Percentiles rank a stretch among this genome's conserved stretches.
These are phyloP conservation scores for Acleris emargana DNA, from an alignment of 2,888 invertebrate genomes.

Conservation along the genomic window DNA sequence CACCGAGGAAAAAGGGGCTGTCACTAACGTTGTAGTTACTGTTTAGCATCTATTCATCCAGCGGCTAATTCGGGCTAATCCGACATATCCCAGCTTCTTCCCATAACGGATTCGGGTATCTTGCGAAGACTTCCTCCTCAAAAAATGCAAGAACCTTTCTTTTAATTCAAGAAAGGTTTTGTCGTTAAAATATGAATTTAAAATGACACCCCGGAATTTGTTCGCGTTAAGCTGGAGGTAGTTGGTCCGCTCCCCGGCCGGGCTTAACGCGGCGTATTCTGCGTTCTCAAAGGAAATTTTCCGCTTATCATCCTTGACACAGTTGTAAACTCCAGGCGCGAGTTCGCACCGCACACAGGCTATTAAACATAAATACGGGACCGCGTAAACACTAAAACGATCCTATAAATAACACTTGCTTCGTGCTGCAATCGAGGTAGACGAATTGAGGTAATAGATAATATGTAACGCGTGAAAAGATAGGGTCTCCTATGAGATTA, in stretches of 20 bases:
- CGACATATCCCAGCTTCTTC: no score
- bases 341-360: conserved; percentile 44
- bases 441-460: neutral
- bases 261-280: conserved; percentile 47
- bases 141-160: no score
- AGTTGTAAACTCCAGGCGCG: conserved; percentile 48
- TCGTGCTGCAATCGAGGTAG: neutral
- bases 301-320: conserved; percentile 68
- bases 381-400: conserved; percentile 36
- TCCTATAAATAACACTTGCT: conserved; percentile 19
- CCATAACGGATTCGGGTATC: no score
- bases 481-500: neutral
- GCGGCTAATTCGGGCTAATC: no score
- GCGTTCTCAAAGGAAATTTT: conserved; percentile 61
- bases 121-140: no score
- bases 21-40: no score
- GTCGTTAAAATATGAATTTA: conserved; percentile 15
- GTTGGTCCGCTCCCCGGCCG: conserved; percentile 46
- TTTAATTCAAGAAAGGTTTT: neutral
- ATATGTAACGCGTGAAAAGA: neutral
- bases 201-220: conserved; percentile 12
- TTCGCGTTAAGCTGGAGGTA: conserved; percentile 34
- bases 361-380: conserved; percentile 40
- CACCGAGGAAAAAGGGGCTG: no score
- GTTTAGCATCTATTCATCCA: no score